A percentile compares a stretch with the other conserved stretches of the same genome.
These are phyloP conservation scores for Erpobdella octoculata DNA, from an alignment of 2,888 invertebrate genomes.

Conservation along the genomic window DNA sequence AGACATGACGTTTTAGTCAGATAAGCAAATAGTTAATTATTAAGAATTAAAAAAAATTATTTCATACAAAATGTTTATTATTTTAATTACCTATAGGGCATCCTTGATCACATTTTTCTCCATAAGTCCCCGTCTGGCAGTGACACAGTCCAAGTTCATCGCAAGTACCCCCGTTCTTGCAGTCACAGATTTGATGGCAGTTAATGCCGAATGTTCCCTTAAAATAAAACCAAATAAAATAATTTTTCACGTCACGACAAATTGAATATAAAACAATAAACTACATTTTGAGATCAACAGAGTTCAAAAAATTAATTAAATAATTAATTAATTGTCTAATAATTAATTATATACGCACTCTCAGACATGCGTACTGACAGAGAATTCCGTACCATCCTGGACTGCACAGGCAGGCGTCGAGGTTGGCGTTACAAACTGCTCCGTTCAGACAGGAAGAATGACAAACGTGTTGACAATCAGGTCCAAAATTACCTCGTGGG, in stretches of 20 bases:
- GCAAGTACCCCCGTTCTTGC: background rate
- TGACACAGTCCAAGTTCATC: background rate
- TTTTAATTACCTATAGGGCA: background rate
- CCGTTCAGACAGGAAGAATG: background rate
- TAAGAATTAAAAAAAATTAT: too few species aligned
- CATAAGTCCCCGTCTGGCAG: background rate
- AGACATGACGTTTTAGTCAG: too few species aligned
- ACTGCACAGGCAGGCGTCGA: background rate
- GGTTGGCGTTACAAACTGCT: background rate
- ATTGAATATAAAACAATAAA: too few species aligned
- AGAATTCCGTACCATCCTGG: background rate
- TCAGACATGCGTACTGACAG: background rate
- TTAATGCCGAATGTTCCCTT: background rate
- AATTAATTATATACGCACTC: too few species aligned
- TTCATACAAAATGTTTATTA: too few species aligned
- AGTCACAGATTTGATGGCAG: background rate
- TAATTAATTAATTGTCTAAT: too few species aligned
- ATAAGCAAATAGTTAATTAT: too few species aligned
- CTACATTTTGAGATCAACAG: too few species aligned
- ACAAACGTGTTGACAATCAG: background rate
- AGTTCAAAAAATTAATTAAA: too few species aligned
- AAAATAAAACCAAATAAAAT: too few species aligned
- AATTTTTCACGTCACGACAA: too few species aligned
- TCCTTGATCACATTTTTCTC: background rate
- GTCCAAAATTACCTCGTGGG: background rate